Base-by-base conservation (phyloP, 2,113 vertebrate genomes). In the Lagopus muta region DNA sequence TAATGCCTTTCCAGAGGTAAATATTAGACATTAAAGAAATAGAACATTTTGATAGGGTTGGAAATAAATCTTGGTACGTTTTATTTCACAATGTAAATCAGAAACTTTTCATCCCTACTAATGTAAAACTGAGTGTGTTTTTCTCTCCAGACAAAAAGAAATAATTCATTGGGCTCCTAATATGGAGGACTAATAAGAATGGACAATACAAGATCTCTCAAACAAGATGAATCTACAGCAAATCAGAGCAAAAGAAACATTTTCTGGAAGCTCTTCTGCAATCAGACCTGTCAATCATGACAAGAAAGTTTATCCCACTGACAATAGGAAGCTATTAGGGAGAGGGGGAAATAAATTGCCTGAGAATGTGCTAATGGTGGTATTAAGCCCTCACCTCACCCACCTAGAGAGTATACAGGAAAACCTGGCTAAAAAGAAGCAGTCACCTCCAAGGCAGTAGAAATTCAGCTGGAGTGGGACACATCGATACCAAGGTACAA, bases 351-450 rank as follows among this genome's bases (percentile, higher is more conserved):
- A 61, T 1, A 28, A 20, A 2, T 32, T 38, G 47, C 15, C 14
- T 55, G 36, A 38, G 74, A 25, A 14, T 52, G 3, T 52, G 5
- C 8, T 66, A 32, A 54, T 74, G 28, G 2, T 55, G 12, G 1
- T 62, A 27, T 45, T 73, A 80, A 70, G 10, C 6, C 21, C 6
- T 70, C 12, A 55, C 7, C 24, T 11, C 0, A 1, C 2, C 14
- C 47, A 58, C 4, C 8, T 36, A 5, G 1, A 8, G 3, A 6
- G 4, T 1, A 0, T 2, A 1, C 6, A 42, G 47, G 9, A 80
- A 86, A 70, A 62, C 1, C 21, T 28, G n/a, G 3, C 3, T 11
- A 40, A 27, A 27, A 62, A 62, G 16, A 24, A 77, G 13, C 3
- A 45, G 15, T 28, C 64, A 90, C 10, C 11, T 88, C 14, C 25